phyloP scores from a whole-genome alignment of 2,797 vertebrate genomes.

The Propithecus deckenii region DNA sequence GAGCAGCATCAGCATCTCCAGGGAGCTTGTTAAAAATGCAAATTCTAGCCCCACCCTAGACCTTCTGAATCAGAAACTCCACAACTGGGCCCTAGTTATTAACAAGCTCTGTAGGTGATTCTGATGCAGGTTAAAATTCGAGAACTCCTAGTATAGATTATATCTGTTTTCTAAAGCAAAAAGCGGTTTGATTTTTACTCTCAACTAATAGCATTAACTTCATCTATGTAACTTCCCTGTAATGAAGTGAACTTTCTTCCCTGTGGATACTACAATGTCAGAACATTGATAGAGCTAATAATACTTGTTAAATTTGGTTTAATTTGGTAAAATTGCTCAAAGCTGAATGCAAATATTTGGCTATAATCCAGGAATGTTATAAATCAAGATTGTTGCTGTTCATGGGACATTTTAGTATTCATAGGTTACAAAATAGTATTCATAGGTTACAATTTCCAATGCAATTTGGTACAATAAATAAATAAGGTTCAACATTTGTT shows the following conservation, averaged over 20 bases:
- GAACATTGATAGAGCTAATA: neutral
- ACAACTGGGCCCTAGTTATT: neutral
- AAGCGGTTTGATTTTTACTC: neutral
- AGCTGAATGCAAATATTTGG: neutral
- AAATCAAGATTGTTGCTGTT: slow-evolving; percentile 19
- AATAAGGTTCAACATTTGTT: neutral
- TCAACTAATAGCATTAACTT: neutral
- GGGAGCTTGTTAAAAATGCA: neutral
- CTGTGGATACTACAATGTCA: neutral
- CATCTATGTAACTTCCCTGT: neutral
- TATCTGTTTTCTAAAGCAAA: neutral
- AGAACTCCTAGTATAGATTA: neutral
- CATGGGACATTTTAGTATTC: slow-evolving; percentile 20
- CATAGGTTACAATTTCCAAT: neutral
- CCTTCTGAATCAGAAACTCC: neutral
- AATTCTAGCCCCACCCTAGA: neutral
- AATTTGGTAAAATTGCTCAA: slow-evolving; percentile 37
- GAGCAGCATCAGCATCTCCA: neutral
- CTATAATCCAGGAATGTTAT: slow-evolving; percentile 25
- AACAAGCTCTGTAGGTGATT: neutral
- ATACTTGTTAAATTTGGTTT: slow-evolving; percentile 23
- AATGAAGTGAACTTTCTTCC: neutral
- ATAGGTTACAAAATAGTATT: neutral
- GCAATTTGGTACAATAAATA: neutral
- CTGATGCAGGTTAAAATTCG: neutral